These are phyloP conservation scores for Dendrophyllia cribrosa DNA, from an alignment of 64 coral and sea anemone genomes.

Conservation along the genomic window DNA sequence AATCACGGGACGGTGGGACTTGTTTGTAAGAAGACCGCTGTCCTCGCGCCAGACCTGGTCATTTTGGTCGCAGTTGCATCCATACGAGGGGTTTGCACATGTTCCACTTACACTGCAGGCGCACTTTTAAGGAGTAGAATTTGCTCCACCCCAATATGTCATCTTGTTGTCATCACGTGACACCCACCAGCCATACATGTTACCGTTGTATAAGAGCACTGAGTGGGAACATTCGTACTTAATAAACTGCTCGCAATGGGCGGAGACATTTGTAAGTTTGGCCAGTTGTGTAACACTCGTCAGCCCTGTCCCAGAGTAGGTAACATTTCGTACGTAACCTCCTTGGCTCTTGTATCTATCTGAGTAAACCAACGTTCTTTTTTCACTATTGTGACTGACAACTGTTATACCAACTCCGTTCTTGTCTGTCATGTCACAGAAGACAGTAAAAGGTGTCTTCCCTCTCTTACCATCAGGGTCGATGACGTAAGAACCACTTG, in stretches of 20 bases:
- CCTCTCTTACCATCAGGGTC: conserved; percentile 36
- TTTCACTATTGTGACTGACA: conserved; percentile 54
- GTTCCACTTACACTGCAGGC: not conserved
- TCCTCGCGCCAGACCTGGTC: not conserved
- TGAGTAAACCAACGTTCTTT: conserved; percentile 17
- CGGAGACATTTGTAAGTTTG: conserved; percentile 18
- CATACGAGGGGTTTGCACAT: not conserved
- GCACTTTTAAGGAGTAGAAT: conserved; percentile 6
- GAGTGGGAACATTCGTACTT: conserved; percentile 37
- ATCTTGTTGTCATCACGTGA: not conserved
- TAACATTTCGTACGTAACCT: conserved; percentile 19
- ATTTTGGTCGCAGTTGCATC: conserved; percentile 33
- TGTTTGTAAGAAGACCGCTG: not conserved
- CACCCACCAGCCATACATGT: not conserved
- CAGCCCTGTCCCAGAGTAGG: not conserved
- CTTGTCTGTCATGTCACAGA: conserved; percentile 64
- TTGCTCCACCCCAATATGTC: not conserved
- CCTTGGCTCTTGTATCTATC: not conserved
- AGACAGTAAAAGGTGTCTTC: conserved; percentile 10
- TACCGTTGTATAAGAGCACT: not conserved
- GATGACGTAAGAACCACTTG: conserved; percentile 45
- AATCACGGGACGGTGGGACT: not conserved
- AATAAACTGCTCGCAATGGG: conserved; percentile 68
- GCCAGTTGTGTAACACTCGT: conserved; percentile 15
- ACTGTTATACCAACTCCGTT: conserved; percentile 62